These are phyloP conservation scores for Catocala sponsa DNA, from an alignment of 2,888 invertebrate genomes.

Conservation along the genomic window DNA sequence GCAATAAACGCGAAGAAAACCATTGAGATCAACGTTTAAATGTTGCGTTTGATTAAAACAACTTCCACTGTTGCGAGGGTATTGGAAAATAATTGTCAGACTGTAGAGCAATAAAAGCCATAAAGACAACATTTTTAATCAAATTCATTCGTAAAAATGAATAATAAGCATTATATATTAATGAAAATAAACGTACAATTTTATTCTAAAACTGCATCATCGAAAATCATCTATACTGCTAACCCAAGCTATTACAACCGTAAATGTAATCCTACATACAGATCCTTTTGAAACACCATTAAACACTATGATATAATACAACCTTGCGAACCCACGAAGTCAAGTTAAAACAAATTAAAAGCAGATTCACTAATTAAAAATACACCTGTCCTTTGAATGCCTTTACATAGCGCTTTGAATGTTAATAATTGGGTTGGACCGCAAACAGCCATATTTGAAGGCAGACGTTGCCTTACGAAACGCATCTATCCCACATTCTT, in stretches of 20 bases:
- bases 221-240: neutral
- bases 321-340: conserved; percentile 31
- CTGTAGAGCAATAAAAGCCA: too few species aligned
- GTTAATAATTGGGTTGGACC: conserved; percentile 38
- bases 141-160: too few species aligned
- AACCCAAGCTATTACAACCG: neutral
- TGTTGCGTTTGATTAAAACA: too few species aligned
- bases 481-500: conserved; percentile 27
- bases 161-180: too few species aligned
- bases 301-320: conserved; percentile 15
- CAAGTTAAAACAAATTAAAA: conserved; percentile 42
- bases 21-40: too few species aligned
- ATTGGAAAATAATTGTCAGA: too few species aligned
- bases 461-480: conserved; percentile 43
- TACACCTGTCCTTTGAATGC: conserved; percentile 32
- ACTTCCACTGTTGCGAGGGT: too few species aligned
- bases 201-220: too few species aligned
- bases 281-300: neutral
- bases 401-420: conserved; percentile 36
- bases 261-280: conserved; percentile 4
- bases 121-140: too few species aligned
- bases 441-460: conserved; percentile 34
- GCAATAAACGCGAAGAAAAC: conserved; percentile 1
- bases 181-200: too few species aligned
- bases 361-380: conserved; percentile 47